Percentiles rank a stretch among this genome's conserved stretches.
Conservation (phyloP, 2,888 invertebrate species). For the Polyommatus icarus region DNA sequence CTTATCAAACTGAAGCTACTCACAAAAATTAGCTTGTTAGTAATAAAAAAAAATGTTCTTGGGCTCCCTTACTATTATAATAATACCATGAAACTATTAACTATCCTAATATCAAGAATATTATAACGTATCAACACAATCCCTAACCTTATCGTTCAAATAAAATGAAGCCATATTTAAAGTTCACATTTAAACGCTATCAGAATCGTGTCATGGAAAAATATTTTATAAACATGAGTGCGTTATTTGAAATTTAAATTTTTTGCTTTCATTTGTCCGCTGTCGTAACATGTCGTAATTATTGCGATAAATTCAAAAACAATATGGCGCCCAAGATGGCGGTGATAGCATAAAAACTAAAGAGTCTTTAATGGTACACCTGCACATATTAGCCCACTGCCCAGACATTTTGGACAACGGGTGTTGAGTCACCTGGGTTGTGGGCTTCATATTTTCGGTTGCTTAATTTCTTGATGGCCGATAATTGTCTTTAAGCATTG, state of each 20-base stretch:
- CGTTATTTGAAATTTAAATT: conserved; percentile 41
- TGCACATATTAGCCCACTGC: conserved; percentile 54
- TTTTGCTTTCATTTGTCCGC: conserved; percentile 49
- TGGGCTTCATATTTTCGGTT: conserved; percentile 3
- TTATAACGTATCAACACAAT: no score
- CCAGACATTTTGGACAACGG: conserved; percentile 39
- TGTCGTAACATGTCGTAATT: conserved; percentile 63
- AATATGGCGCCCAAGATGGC: conserved; percentile 66
- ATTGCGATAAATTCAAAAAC: conserved; percentile 69
- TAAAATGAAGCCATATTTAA: neutral
- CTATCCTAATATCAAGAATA: no score
- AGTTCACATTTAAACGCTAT: neutral
- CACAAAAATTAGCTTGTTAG: no score
- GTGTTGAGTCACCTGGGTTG: conserved; percentile 32
- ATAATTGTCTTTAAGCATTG: neutral
- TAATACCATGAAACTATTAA: no score
- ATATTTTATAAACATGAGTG: conserved; percentile 16
- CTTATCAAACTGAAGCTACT: no score
- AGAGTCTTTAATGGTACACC: conserved; percentile 68
- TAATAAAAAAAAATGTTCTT: no score
- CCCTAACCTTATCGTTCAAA: neutral
- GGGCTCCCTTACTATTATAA: no score
- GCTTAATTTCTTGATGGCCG: neutral
- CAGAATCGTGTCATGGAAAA: neutral
- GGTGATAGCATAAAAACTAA: conserved; percentile 64